phyloP scores from a whole-genome alignment of 2,797 vertebrate species.

The Centropyge bicolor region DNA sequence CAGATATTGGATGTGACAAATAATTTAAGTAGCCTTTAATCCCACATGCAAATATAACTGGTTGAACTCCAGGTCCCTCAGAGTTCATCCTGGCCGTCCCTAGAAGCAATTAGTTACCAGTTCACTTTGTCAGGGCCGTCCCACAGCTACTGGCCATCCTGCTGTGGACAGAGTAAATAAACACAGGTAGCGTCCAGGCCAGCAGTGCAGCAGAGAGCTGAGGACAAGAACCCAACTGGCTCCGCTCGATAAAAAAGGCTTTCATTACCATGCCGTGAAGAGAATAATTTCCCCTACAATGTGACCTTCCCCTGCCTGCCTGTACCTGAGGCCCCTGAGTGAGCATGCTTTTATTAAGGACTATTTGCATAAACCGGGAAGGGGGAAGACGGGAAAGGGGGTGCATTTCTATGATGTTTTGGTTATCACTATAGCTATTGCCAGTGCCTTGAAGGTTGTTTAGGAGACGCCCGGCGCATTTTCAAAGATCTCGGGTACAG shows the following conservation, averaged over 20 bases:
- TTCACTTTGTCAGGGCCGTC: slow-evolving; percentile 45
- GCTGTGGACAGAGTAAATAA: slow-evolving; percentile 72
- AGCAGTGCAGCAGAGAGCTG: slow-evolving; percentile 65
- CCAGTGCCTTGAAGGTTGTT: slow-evolving; percentile 66
- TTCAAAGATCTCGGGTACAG: slow-evolving; percentile 61
- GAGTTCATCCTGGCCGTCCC: slow-evolving; percentile 12
- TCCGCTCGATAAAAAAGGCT: slow-evolving; percentile 65
- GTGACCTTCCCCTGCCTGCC: slow-evolving; percentile 81
- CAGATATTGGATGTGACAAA: neutral
- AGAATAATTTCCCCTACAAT: slow-evolving; percentile 81
- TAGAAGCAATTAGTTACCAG: slow-evolving; percentile 46
- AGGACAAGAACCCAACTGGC: slow-evolving; percentile 71
- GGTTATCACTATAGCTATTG: slow-evolving; percentile 62
- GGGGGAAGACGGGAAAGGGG: slow-evolving; percentile 41
- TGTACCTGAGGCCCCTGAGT: slow-evolving; percentile 77
- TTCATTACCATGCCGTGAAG: slow-evolving; percentile 81
- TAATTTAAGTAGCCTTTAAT: slow-evolving; percentile 13
- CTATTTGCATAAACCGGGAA: slow-evolving; percentile 79
- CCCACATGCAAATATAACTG: slow-evolving; percentile 8
- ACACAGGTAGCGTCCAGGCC: slow-evolving; percentile 59
- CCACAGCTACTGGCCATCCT: slow-evolving; percentile 45
- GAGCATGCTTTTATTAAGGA: slow-evolving; percentile 80
- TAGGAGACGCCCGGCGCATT: slow-evolving; percentile 60
- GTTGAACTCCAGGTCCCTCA: neutral
- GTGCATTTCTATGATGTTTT: slow-evolving; percentile 74